phyloP scores from a whole-genome alignment of 2,888 invertebrate species.

The Syrphus vitripennis region DNA sequence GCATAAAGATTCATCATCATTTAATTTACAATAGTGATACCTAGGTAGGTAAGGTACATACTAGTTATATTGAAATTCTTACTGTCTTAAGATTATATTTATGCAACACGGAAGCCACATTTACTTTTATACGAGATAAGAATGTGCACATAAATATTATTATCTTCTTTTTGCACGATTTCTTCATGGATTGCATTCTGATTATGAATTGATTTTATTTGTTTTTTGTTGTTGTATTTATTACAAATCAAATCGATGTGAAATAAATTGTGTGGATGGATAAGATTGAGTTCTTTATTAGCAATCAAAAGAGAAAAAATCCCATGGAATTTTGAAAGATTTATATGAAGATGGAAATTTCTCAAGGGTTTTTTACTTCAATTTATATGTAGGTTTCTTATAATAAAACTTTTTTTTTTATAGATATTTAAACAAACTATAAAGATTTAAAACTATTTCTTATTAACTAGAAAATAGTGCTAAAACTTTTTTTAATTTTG shows the following conservation, averaged over 20 bases:
- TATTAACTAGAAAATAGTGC: too few species aligned
- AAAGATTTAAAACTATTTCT: too few species aligned
- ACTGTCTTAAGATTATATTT: not conserved
- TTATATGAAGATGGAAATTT: not conserved
- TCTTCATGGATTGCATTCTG: slow-evolving; percentile 20
- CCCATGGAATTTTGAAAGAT: not conserved
- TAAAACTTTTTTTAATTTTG: too few species aligned
- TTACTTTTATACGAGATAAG: slow-evolving; percentile 12
- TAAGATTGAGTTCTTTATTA: not conserved
- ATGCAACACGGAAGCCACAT: slow-evolving; percentile 30
- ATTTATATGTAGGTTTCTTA: not conserved
- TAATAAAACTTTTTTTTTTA: too few species aligned
- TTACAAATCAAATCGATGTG: slow-evolving; percentile 14
- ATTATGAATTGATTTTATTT: slow-evolving; percentile 7
- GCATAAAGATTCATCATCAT: not conserved
- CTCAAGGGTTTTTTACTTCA: not conserved
- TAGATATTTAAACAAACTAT: too few species aligned
- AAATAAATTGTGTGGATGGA: slow-evolving; percentile 1
- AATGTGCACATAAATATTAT: slow-evolving; percentile 8
- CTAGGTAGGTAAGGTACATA: too few species aligned
- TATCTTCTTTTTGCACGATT: slow-evolving; percentile 15
- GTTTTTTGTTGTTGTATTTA: not conserved
- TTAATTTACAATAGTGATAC: not conserved
- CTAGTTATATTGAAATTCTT: not conserved
- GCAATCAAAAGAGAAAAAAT: not conserved